Base-by-base conservation (phyloP, 53 echinoderm and acorn worm species). In the Stichopus horrens region DNA sequence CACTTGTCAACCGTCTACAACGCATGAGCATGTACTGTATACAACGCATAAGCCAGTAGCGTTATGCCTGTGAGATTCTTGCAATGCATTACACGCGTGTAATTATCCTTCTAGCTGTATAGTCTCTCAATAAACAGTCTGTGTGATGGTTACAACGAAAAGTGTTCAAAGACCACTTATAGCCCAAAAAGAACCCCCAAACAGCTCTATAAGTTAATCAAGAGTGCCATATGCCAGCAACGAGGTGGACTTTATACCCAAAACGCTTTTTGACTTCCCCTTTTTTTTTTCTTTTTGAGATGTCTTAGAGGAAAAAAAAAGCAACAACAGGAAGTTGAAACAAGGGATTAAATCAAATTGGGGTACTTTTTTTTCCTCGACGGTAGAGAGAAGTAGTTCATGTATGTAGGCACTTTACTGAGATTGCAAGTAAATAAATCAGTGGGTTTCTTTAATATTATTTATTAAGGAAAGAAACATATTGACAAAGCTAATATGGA, bases 231-330 rank as follows among this genome's bases (percentile, higher is more conserved):
- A 81, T 81, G 81, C 56, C 57, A 21, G 8, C 10, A 56, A 9
- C 4, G 81, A 57, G 81, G 7, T 81, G 81, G 81, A 81, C 81
- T 81, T 81, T 81, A 81, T 81, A 81, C 81, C 57, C 10, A 56
- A 81, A 1, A 21, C 53, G 5, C 3, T 7, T 23, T n/a, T 19
- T 22, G 16, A 16, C 56, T 76, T 10, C 8, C 18, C 79, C 4
- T 8, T 81, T 7, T n/a, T 53, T 54, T 13, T 9, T 53, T 52
- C 14, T 77, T 71, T 71, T 71, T 16, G 71, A 18, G 71, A 37
- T 37, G 37, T 37, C 37, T 37, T 37, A 37, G 18, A 18, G 71
- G 71, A n/a, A 71, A 71, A 19, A 68, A 18, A 11, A 18, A 2
- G 18, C 7, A 55, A 57, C 5, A 23, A 81, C 81, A 81, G 81